phyloP scores from a whole-genome alignment of 1,140 invertebrate species.

The Zophobas atratus region DNA sequence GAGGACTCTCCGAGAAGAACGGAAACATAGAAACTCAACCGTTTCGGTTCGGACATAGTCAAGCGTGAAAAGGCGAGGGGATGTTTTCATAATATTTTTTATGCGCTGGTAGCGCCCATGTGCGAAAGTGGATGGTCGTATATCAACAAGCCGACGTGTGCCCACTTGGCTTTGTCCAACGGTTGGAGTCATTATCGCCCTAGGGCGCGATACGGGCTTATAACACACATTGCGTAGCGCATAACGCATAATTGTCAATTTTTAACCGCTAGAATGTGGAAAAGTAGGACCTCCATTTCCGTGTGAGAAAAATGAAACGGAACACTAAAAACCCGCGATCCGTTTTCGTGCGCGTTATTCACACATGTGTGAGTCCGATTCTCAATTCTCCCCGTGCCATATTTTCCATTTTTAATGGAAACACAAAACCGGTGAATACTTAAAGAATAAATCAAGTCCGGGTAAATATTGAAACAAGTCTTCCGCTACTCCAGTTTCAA shows the following conservation, averaged over 20 bases:
- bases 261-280: too few relatives aligned
- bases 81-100: constrained; percentile 8
- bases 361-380: not conserved
- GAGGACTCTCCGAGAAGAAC: constrained; percentile 34
- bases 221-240: too few relatives aligned
- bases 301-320: too few relatives aligned
- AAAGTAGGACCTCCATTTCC: too few relatives aligned
- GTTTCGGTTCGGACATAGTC: constrained; percentile 5
- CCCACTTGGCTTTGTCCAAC: not conserved
- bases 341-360: constrained; percentile 8
- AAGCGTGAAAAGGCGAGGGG: constrained; percentile 25
- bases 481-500: constrained; percentile 60
- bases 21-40: constrained; percentile 36
- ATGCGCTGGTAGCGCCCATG: constrained; percentile 9
- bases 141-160: constrained; percentile 11
- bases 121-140: constrained; percentile 16
- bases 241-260: too few relatives aligned
- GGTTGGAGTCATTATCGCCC: constrained; percentile 4
- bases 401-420: constrained; percentile 41
- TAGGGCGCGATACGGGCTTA: too few relatives aligned
- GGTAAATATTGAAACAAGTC: constrained; percentile 62
- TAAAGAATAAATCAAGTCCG: constrained; percentile 50
- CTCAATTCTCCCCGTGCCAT: not conserved
- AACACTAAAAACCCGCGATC: not conserved
- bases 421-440: constrained; percentile 44